Evolutionary conservation across 92 coral and sea anemone species (phyloP).

Genomic region (Muricea muricata): DNA sequence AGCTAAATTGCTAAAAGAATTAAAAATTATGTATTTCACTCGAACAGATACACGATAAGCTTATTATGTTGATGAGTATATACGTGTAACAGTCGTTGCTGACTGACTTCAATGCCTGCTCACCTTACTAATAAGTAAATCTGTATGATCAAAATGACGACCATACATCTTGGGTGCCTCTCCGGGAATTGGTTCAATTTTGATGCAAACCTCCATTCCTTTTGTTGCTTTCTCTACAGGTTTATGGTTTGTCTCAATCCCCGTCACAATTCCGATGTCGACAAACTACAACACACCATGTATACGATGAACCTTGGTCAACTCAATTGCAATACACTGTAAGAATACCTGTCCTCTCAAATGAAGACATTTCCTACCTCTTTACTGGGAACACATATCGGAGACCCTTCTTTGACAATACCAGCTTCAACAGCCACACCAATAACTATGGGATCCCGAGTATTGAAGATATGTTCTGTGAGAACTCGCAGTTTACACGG

Average conservation of each 20-base stretch:
- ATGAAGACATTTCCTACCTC: constrained; percentile 55
- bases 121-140: constrained; percentile 90
- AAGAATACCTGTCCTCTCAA: neutral
- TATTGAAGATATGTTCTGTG: constrained; percentile 91
- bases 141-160: constrained; percentile 96
- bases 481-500: constrained; percentile 95
- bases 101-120: too few species aligned
- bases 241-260: constrained; percentile 97
- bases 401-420: constrained; percentile 90
- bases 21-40: too few species aligned
- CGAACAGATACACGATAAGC: too few species aligned
- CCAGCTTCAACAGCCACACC: constrained; percentile 96
- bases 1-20: too few species aligned
- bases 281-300: constrained; percentile 66
- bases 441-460: constrained; percentile 90
- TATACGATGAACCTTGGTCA: too few species aligned
- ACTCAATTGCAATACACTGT: neutral
- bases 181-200: constrained; percentile 90
- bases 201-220: constrained; percentile 96
- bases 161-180: constrained; percentile 97
- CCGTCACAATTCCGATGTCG: constrained; percentile 87
- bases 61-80: too few species aligned
- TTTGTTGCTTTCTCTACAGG: constrained; percentile 80
- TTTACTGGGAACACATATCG: constrained; percentile 82
- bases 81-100: too few species aligned